These are phyloP conservation scores for Caenorhabditis becei DNA, from an alignment of 2,888 invertebrate species.

Conservation along the genomic window DNA sequence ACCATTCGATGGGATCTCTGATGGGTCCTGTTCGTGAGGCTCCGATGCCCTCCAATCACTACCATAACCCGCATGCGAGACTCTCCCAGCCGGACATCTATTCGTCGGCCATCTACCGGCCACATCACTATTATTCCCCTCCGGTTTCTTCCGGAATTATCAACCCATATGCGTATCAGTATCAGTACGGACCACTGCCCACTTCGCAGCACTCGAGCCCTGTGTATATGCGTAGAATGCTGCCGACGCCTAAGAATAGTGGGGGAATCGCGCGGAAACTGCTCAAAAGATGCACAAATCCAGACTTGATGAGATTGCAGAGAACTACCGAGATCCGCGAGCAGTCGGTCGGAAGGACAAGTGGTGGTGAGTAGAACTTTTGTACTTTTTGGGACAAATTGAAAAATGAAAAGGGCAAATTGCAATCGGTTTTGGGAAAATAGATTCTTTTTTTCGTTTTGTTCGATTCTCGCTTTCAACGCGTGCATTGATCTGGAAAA, in stretches of 20 bases:
- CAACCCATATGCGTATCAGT: slow-evolving; percentile 27
- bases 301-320: slow-evolving; percentile 64
- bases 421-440: slow-evolving; percentile 29
- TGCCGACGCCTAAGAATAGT: slow-evolving; percentile 44
- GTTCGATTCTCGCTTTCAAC: slow-evolving; percentile 24
- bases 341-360: slow-evolving; percentile 44
- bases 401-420: slow-evolving; percentile 45
- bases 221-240: slow-evolving; percentile 51
- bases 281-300: slow-evolving; percentile 58
- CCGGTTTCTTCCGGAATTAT: slow-evolving; percentile 13
- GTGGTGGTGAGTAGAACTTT: slow-evolving; percentile 50
- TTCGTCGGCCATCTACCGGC: slow-evolving; percentile 47
- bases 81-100: slow-evolving; percentile 65
- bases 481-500: slow-evolving; percentile 54
- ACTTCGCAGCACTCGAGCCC: slow-evolving; percentile 51
- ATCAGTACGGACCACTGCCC: slow-evolving; percentile 49
- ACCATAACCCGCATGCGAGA: slow-evolving; percentile 56
- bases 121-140: slow-evolving; percentile 52
- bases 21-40: slow-evolving; percentile 21
- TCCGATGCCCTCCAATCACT: slow-evolving; percentile 8
- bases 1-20: slow-evolving; percentile 50
- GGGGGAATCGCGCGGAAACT: slow-evolving; percentile 59
- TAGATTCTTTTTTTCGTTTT: too few relatives aligned
- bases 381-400: slow-evolving; percentile 7
- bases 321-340: slow-evolving; percentile 59